Percentiles rank a stretch among this genome's conserved stretches.
phyloP scores from a whole-genome alignment of 2,888 invertebrate species.

The Petrophora chlorosata region DNA sequence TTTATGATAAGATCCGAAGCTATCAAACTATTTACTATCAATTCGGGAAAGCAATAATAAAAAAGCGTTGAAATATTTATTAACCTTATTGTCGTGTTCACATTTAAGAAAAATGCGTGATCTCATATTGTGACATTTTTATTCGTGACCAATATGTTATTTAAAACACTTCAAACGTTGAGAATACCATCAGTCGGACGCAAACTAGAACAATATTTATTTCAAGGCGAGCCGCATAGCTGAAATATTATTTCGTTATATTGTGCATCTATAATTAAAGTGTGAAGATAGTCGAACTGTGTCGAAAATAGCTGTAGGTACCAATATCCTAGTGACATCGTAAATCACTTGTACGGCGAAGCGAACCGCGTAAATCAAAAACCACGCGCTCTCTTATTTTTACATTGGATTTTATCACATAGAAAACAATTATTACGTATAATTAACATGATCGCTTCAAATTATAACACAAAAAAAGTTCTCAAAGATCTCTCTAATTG shows the following conservation, averaged over 20 bases:
- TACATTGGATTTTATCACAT: conserved; percentile 73
- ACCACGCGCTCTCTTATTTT: conserved; percentile 60
- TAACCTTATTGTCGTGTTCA: too few relatives aligned
- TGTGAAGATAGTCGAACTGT: conserved; percentile 72
- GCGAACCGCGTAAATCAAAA: conserved; percentile 72
- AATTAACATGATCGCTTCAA: conserved; percentile 56
- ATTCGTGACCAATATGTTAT: conserved; percentile 31
- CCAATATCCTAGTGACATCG: conserved; percentile 65
- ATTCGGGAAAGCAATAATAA: too few relatives aligned
- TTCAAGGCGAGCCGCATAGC: conserved; percentile 62
- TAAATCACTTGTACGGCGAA: conserved; percentile 76
- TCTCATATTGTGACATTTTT: conserved; percentile 25
- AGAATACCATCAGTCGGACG: conserved; percentile 25
- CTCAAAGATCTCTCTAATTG: conserved; percentile 9
- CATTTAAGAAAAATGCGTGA: conserved; percentile 6
- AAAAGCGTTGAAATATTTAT: too few relatives aligned
- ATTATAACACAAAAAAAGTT: conserved; percentile 25
- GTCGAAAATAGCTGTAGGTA: conserved; percentile 68
- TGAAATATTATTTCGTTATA: conserved; percentile 72
- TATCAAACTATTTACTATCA: too few relatives aligned
- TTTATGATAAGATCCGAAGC: too few relatives aligned
- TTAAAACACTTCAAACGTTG: conserved; percentile 26
- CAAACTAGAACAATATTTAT: conserved; percentile 55
- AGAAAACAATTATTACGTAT: conserved; percentile 66
- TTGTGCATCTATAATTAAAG: conserved; percentile 77